A percentile compares a stretch with the other conserved stretches of the same genome.
Evolutionary conservation across 2,113 vertebrate genomes (phyloP).

Genomic region (Malaclemys terrapin): DNA sequence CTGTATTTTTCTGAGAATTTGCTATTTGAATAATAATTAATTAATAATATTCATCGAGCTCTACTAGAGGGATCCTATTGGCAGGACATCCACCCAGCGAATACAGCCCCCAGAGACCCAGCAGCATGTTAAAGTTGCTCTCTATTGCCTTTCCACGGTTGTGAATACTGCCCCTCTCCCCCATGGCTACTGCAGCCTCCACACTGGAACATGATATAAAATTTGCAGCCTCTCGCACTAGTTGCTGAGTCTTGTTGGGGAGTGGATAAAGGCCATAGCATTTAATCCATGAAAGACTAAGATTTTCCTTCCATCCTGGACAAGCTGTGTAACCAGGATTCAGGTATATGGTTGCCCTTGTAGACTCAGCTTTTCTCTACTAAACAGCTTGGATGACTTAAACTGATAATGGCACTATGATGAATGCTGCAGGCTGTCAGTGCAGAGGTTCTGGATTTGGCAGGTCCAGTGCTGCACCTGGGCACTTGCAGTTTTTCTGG

Average conservation of each 20-base stretch:
- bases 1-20: not conserved
- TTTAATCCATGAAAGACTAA: not conserved
- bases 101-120: not conserved
- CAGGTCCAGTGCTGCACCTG: not conserved
- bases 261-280: not conserved
- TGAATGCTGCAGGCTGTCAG: not conserved
- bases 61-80: not conserved
- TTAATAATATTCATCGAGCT: not conserved
- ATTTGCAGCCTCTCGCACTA: not conserved
- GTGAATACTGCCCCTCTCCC: not conserved
- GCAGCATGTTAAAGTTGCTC: not conserved
- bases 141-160: not conserved
- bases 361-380: not conserved
- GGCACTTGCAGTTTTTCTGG: not conserved
- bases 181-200: accelerated
- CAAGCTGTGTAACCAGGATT: not conserved
- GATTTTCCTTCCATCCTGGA: not conserved
- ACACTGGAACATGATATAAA: accelerated
- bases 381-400: not conserved
- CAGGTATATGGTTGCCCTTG: not conserved
- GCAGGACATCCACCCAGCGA: not conserved
- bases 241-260: not conserved
- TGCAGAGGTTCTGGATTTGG: not conserved
- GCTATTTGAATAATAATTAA: not conserved
- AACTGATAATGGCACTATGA: not conserved